phyloP scores from a whole-genome alignment of 2,888 invertebrate species.

The Acleris literana region DNA sequence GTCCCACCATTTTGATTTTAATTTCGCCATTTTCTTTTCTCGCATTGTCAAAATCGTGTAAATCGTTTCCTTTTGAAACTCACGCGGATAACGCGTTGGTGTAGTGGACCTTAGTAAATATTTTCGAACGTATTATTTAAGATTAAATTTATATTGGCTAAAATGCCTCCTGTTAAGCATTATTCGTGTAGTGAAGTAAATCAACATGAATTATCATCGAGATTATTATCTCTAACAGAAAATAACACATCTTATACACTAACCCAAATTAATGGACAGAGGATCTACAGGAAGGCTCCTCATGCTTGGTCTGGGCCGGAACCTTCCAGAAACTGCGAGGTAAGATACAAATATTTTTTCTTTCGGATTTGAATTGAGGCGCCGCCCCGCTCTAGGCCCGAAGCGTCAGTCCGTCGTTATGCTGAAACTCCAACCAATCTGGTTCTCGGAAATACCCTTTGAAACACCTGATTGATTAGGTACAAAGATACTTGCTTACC shows the following conservation, averaged over 20 bases:
- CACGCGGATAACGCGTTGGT: conserved; percentile 53
- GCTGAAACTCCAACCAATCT: not conserved
- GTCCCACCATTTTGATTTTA: conserved; percentile 42
- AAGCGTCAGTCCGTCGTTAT: not conserved
- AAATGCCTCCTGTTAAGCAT: conserved; percentile 78
- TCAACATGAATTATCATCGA: conserved; percentile 80
- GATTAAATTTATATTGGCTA: conserved; percentile 67
- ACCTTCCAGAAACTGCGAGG: conserved; percentile 86
- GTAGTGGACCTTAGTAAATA: conserved; percentile 48
- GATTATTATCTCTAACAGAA: conserved; percentile 78
- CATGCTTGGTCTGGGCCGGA: conserved; percentile 79
- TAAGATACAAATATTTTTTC: conserved; percentile 50
- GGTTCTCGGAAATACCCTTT: conserved; percentile 9
- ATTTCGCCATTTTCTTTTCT: conserved; percentile 53
- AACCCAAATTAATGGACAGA: conserved; percentile 87
- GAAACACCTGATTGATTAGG: conserved; percentile 1
- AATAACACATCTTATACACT: conserved; percentile 78
- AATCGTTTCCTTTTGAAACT: conserved; percentile 60
- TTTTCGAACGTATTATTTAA: conserved; percentile 72
- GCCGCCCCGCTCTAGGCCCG: conserved; percentile 16
- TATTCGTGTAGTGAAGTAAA: conserved; percentile 80
- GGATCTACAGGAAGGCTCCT: conserved; percentile 85
- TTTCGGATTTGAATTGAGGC: conserved; percentile 28
- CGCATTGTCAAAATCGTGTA: conserved; percentile 39
- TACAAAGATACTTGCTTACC: not conserved